Percentiles rank a stretch among this genome's conserved stretches.
These are phyloP conservation scores for Parapsyche elsis DNA, from an alignment of 1,140 invertebrate genomes.

Conservation along the genomic window DNA sequence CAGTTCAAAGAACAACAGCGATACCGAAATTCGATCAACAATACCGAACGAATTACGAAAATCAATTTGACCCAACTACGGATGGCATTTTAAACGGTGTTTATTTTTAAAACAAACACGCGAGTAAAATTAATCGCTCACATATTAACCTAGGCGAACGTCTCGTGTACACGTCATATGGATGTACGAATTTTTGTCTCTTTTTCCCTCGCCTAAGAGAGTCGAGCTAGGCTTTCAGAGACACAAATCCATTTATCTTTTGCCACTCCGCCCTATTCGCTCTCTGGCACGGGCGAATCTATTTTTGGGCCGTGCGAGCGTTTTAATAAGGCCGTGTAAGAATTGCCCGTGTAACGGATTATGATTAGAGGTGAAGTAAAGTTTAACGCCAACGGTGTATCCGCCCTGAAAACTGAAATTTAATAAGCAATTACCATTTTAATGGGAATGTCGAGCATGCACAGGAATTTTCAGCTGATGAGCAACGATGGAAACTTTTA, in stretches of 20 bases:
- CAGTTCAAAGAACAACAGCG: too few species aligned
- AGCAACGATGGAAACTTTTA: not conserved
- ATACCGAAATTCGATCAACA: too few species aligned
- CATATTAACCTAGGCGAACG: not conserved
- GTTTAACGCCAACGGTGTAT: not conserved
- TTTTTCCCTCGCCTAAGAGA: not conserved
- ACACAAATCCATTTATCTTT: slow-evolving; percentile 19
- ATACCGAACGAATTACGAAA: too few species aligned
- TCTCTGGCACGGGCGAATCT: not conserved
- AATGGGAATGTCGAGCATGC: not conserved
- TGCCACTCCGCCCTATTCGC: not conserved
- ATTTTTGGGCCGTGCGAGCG: not conserved
- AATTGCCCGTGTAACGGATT: slow-evolving; percentile 4
- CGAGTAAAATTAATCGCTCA: too few species aligned
- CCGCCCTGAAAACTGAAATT: not conserved
- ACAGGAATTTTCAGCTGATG: not conserved
- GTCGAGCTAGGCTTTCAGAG: not conserved
- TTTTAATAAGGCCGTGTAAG: slow-evolving; percentile 15
- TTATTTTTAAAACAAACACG: too few species aligned
- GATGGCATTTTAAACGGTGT: too few species aligned
- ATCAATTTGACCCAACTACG: too few species aligned
- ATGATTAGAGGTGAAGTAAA: slow-evolving; percentile 24
- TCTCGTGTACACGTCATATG: not conserved
- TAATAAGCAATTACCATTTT: slow-evolving; percentile 16
- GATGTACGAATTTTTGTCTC: not conserved